Base-by-base conservation (phyloP, 2,888 invertebrate species). In the Tromatobia lineatoria region DNA sequence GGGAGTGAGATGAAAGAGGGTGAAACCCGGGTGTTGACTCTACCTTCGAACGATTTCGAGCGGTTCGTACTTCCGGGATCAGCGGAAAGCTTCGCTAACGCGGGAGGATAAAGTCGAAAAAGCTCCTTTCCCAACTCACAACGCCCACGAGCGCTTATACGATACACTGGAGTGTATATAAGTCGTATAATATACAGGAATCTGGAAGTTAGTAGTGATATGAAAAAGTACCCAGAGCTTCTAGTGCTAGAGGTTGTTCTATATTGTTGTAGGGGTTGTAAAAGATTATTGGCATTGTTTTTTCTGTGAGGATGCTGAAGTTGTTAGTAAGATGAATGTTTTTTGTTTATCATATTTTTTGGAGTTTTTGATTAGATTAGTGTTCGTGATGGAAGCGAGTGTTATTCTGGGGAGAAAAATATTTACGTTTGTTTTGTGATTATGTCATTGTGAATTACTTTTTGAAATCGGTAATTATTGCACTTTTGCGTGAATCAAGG, bases 61-160 rank as follows among this genome's bases (percentile, higher is more conserved):
- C 90, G 87, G 89, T 89, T 89, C 90, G 89, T 89, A 89, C 91
- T 90, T 90, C 89, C 88, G 90, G 90, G 91, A 91, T 91, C 90
- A 90, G 88, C 88, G 89, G 85, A 90, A 91, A 92, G 91, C 91
- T 88, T 87, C 89, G 89, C 90, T 90, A 89, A 90, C 89, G 87
- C 89, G 86, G 76, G 34, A 86, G 90, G 89, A 90, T 90, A 90
- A 89, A 89, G 88, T 87, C 86, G 87, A 87, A 87, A 88, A 88
- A 88, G 88, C 88, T 88, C 73, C 73, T 61, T 80, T 77, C 71
- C 70, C 81, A 70, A 64, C 50, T 47, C 57, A 47, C 47, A 45
- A 66, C 13, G 15, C n/a, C 67, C 69, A 18, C 38, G 25, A 54
- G 8, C 6, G 15, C 23, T 3, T n/a, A 20, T n/a, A n/a, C 15